Base-by-base conservation (phyloP, 2,888 invertebrate species). In the Dusona sp. region DNA sequence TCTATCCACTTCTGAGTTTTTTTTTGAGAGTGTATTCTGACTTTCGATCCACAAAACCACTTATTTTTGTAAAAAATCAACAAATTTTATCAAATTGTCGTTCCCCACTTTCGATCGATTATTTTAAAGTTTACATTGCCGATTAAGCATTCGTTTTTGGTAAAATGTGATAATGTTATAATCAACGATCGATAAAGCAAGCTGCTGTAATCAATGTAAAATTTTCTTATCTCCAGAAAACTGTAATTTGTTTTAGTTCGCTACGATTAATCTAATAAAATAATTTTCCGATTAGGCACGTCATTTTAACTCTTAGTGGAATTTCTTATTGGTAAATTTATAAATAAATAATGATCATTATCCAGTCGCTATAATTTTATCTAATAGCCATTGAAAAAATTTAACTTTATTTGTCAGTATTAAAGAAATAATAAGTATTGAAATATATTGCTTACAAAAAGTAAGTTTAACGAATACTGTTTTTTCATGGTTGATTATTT, bases 181-280 rank as follows among this genome's bases (percentile, higher is more conserved):
- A 77, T 64, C 77, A 51, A 42, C 42, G 64, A 73, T 83, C 83
- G 83, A 83, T 83, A 83, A 83, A 77, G 75, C 64, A 51, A 61
- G 38, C 77, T 77, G 38, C 77, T 83, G 77, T 61, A 83, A 72
- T 73, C 68, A 13, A 57, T 72, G 48, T 51, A 1, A 38, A 36
- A 25, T 75, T 11, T n/a, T 29, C 57, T 75, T 70, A 83, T 29
- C 75, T n/a, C n/a, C 25, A 33, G 77, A 29, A 51, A 25, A 45
- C 6, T 73, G 33, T 7, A 54, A n/a, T 36, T n/a, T 11, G 4
- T 13, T 33, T 29, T n/a, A 51, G 4, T 22, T 0, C 9, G 29
- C 29, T 29, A 29, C 13, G 29, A 61, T 61, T 3, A 16, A 0
- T 22, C 3, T 25, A 1, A 29, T 1, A 4, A 61, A 61, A 4